Evolutionary conservation across 2,888 invertebrate species (phyloP).

Genomic region (Microchrysa polita): DNA sequence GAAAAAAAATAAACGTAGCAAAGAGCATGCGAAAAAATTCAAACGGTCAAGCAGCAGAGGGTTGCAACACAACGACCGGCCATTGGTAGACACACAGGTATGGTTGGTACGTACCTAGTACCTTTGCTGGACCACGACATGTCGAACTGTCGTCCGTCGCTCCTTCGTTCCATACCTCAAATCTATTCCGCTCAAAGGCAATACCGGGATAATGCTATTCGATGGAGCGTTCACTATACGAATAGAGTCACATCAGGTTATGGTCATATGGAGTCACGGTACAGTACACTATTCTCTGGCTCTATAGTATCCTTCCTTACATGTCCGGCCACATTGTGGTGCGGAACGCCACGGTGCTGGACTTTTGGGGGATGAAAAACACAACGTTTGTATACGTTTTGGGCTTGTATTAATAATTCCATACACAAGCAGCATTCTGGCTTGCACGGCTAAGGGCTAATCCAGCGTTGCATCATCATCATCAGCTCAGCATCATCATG

Average conservation of each 20-base stretch:
- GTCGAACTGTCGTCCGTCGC: not conserved
- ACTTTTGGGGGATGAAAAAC: not conserved
- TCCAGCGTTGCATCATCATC: not conserved
- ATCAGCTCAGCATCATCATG: too few relatives aligned
- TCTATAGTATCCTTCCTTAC: too few relatives aligned
- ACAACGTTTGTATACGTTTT: not conserved
- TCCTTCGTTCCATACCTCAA: not conserved
- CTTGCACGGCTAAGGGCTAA: not conserved
- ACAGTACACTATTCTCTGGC: not conserved
- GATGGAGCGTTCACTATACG: not conserved
- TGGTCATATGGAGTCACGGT: not conserved
- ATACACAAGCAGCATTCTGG: not conserved
- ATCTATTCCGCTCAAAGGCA: too few relatives aligned
- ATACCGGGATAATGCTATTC: not conserved
- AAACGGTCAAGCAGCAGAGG: constrained; percentile 9
- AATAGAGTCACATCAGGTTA: too few relatives aligned
- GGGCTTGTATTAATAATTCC: not conserved
- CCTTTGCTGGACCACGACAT: not conserved
- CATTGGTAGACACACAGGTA: not conserved
- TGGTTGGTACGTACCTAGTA: not conserved
- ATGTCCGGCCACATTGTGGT: not conserved
- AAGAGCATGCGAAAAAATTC: not conserved
- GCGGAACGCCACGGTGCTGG: not conserved
- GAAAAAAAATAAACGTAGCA: too few relatives aligned
- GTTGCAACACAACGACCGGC: not conserved